Evolutionary conservation across 1,140 invertebrate species (phyloP), one percentile per base, ranked within the genome.

Genomic region (Eubasilissa regina): DNA sequence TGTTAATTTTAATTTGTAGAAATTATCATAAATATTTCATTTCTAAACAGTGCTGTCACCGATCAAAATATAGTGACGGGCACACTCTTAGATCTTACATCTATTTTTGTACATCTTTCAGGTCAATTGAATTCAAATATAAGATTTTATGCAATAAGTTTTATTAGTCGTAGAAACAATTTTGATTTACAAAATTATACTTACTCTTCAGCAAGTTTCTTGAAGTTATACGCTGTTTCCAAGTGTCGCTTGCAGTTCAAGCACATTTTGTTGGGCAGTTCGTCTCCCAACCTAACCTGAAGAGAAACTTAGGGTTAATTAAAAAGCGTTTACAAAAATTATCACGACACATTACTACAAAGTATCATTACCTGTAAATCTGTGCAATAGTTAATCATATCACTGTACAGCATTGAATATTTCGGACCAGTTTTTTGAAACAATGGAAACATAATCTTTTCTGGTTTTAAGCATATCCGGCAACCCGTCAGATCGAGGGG

Each of bases 161-260:
- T n/a, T 35, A 35, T 6, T 35, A 35, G 25, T 6, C 25, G 6
- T 35, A 35, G 25, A 35, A 35, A 35, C 6, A 35, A 35, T 35
- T 35, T 35, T 35, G 25, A 3, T 3, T 6, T 35, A 35, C 25
- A 6, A 51, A 13, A 15, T n/a, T 48, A 19, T 70, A 70, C 78
- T 79, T 25, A 79, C 78, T 74, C 43, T 66, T 79, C 78, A 17
- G 78, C 78, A 43, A 79, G 60, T 43, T 44, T 79, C 47, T 75
- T 79, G 25, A 79, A 79, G 9, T 55, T 51, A 48, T 25, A 79
- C 1, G 17, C 17, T 53, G n/a, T 48, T 79, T 79, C 72, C 55
- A 79, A 66, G 0, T 19, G 53, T 66, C 17, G n/a, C 8, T 43
- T 62, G 19, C 78, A 79, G 9, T 25, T 35, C 21, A 75, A 66